These are phyloP conservation scores for Aeoliscus strigatus DNA, from an alignment of 2,797 vertebrate genomes.

Conservation along the genomic window DNA sequence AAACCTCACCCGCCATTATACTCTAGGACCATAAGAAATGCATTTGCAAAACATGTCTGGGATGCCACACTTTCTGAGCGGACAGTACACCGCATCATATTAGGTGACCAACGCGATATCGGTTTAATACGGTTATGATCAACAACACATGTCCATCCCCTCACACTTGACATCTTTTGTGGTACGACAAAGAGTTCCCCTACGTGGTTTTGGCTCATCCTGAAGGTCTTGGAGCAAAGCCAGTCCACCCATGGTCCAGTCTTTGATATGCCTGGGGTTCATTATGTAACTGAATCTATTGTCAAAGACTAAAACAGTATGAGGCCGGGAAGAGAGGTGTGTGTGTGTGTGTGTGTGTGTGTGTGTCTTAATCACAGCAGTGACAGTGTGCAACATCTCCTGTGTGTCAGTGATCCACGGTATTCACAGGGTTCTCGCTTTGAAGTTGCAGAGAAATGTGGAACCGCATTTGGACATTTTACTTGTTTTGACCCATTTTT, in stretches of 20 bases:
- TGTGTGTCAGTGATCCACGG: neutral
- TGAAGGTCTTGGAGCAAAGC: constrained; percentile 58
- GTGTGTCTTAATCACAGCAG: constrained; percentile 16
- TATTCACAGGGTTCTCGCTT: constrained; percentile 33
- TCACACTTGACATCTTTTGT: constrained; percentile 68
- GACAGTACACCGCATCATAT: constrained; percentile 65
- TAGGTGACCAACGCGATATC: constrained; percentile 62
- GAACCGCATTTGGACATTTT: constrained; percentile 14
- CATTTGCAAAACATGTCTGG: constrained; percentile 47
- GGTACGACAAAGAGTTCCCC: constrained; percentile 71
- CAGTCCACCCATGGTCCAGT: constrained; percentile 58
- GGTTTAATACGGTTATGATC: constrained; percentile 69
- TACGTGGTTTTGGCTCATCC: constrained; percentile 70
- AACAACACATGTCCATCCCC: constrained; percentile 71
- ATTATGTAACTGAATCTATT: constrained; percentile 77
- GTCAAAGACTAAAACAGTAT: constrained; percentile 66
- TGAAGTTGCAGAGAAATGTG: constrained; percentile 25
- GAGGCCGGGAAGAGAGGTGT: constrained; percentile 45
- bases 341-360: constrained; percentile 14
- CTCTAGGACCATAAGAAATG: constrained; percentile 44
- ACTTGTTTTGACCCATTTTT: constrained; percentile 5
- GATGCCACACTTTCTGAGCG: constrained; percentile 39
- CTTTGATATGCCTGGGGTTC: constrained; percentile 73
- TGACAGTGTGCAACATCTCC: constrained; percentile 24
- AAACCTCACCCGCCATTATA: constrained; percentile 20